Evolutionary conservation across 2,797 vertebrate genomes (phyloP).

Genomic region (Pseudochaenichthys georgianus): DNA sequence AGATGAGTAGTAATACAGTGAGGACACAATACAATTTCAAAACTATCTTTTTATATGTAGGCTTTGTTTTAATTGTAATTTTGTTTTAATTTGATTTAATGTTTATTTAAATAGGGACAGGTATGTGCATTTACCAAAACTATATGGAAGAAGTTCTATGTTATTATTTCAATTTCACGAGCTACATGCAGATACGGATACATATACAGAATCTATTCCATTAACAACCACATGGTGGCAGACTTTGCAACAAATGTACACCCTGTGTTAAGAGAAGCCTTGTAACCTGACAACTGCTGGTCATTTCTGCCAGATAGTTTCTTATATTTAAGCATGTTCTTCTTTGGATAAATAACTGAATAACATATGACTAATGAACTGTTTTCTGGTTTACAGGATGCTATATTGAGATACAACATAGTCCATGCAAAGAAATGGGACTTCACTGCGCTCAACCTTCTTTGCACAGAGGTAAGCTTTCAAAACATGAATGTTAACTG

Average conservation of each 20-base stretch:
- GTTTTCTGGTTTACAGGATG: conserved; percentile 85
- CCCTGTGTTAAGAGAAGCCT: not conserved
- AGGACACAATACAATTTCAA: not conserved
- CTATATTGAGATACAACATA: conserved; percentile 93
- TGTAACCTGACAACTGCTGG: not conserved
- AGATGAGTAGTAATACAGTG: not conserved
- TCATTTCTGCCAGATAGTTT: not conserved
- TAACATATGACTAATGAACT: no score
- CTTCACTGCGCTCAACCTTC: conserved; percentile 93
- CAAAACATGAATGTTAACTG: not conserved
- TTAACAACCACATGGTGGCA: conserved; percentile 81
- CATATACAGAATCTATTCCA: conserved; percentile 19
- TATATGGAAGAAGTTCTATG: not conserved
- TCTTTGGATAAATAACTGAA: conserved; percentile 13
- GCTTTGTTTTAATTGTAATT: not conserved
- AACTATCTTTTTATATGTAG: not conserved
- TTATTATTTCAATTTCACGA: not conserved
- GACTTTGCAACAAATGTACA: conserved; percentile 53
- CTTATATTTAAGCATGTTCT: not conserved
- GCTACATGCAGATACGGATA: not conserved
- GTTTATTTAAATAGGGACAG: no score
- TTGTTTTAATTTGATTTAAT: no score
- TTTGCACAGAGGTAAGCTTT: conserved; percentile 93
- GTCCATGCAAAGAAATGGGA: conserved; percentile 96
- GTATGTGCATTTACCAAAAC: no score